Evolutionary conservation across 2,888 invertebrate species (phyloP).

Genomic region (Leistus spinibarbis): DNA sequence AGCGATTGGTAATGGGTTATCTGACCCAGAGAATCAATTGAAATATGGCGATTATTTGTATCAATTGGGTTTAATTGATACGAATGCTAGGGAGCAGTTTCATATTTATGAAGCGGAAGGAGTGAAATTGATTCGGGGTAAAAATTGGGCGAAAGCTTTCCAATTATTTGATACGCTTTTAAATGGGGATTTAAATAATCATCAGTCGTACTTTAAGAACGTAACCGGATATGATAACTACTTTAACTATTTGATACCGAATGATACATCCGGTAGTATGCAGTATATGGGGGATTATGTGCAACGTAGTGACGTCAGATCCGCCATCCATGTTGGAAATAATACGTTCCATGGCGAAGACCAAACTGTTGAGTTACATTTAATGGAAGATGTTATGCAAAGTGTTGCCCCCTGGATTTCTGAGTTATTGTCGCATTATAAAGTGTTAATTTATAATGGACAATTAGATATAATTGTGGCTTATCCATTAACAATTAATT

Average conservation of each 20-base stretch:
- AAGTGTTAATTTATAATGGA: constrained; percentile 84
- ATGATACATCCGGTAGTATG: constrained; percentile 60
- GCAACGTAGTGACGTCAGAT: constrained; percentile 67
- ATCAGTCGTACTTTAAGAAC: constrained; percentile 70
- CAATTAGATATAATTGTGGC: constrained; percentile 92
- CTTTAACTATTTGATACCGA: constrained; percentile 73
- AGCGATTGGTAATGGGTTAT: constrained; percentile 80
- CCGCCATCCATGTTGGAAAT: constrained; percentile 85
- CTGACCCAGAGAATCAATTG: constrained; percentile 79
- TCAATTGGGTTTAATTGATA: constrained; percentile 74
- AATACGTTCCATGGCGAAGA: constrained; percentile 69
- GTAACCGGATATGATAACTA: constrained; percentile 78
- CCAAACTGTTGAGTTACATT: constrained; percentile 69
- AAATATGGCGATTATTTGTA: constrained; percentile 80
- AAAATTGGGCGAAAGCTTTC: constrained; percentile 73
- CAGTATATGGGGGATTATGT: constrained; percentile 67
- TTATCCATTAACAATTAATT: constrained; percentile 83
- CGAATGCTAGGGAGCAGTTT: constrained; percentile 66
- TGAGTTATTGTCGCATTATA: constrained; percentile 70
- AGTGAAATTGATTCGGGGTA: constrained; percentile 64
- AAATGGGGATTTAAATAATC: constrained; percentile 68
- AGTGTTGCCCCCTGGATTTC: constrained; percentile 76
- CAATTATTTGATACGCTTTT: constrained; percentile 73
- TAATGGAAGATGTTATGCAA: constrained; percentile 81
- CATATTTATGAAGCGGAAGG: constrained; percentile 66